Evolutionary conservation across 1,140 invertebrate genomes (phyloP), one percentile per base, ranked within the genome.

Genomic region (Zaprionus capensis): DNA sequence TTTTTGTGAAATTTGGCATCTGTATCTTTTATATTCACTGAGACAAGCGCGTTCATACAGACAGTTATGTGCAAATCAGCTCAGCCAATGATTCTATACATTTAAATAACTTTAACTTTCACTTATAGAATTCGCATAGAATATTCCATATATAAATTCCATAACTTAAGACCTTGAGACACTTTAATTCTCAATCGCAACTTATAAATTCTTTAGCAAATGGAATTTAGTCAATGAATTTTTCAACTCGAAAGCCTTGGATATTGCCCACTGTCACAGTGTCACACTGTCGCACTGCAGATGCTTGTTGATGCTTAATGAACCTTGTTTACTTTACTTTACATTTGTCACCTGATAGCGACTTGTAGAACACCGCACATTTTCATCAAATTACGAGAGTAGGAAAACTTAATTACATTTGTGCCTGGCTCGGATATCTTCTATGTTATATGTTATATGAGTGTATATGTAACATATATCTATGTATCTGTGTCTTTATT

Each of bases 361-460:
- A 38, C 20, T 51, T 53, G 51, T 65, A 44, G 63, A 53, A 66
- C 62, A 72, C 15, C 14, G 36, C 28, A 34, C 41, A 71, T 71
- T 64, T 64, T 63, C 61, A 55, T 73, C 46, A 36, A 61, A 68
- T 73, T 61, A 68, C 65, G 4, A 62, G 34, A 58, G 44, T 51
- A 65, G 31, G 26, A 57, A 71, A 46, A 57, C 22, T 17, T 67
- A 59, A 73, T 68, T 68, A 68, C 57, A 68, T 73, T 73, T 61
- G 24, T 71, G n/a, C 26, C 44, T 2, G 44, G n/a, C 22, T 61
- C 28, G 57, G 14, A 56, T 55, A 14, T 38, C 22, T 53, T 4
- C 14, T 2, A 31, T 31, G 28, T 31, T 11, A 26, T n/a, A 31
- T 41, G 6, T 41, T 41, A 22, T 53, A 17, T 59, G 2, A 26